Conservation (phyloP, 2,113 vertebrate species). For the Nothoprocta perdicaria region DNA sequence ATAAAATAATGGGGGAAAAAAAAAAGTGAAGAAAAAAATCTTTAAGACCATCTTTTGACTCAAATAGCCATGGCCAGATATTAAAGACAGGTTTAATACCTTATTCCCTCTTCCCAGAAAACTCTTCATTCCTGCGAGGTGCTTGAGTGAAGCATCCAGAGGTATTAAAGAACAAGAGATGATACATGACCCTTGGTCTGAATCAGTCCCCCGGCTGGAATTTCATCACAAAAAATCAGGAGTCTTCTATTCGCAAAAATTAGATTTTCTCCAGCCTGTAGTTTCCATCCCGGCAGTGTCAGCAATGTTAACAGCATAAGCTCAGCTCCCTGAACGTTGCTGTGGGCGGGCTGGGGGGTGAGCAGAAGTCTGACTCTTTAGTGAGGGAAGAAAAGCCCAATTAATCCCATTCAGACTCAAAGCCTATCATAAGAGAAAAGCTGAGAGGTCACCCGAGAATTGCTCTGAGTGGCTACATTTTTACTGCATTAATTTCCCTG, state of each 20-base stretch:
- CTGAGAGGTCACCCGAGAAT: neutral
- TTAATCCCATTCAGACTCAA: constrained; percentile 39
- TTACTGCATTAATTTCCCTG: constrained; percentile 4
- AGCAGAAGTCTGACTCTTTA: constrained; percentile 12
- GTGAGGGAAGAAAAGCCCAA: neutral
- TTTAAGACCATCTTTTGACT: neutral
- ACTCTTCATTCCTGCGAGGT: neutral
- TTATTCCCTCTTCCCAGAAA: neutral
- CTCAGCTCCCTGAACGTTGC: neutral
- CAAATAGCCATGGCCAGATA: neutral
- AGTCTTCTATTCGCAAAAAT: neutral
- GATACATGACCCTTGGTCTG: neutral
- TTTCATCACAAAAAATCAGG: constrained; percentile 21
- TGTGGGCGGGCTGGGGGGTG: rapidly evolving
- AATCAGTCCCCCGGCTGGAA: neutral
- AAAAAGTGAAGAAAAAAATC: neutral
- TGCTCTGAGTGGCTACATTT: neutral
- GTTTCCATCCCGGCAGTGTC: neutral
- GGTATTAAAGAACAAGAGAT: constrained; percentile 1
- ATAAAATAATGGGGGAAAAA: neutral
- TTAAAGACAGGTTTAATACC: constrained; percentile 17
- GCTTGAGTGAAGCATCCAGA: neutral
- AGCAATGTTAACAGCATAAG: neutral
- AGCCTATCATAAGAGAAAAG: neutral
- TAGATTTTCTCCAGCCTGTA: neutral